Evolutionary conservation across 2,113 vertebrate species (phyloP).

Genomic region (Sus scrofa): DNA sequence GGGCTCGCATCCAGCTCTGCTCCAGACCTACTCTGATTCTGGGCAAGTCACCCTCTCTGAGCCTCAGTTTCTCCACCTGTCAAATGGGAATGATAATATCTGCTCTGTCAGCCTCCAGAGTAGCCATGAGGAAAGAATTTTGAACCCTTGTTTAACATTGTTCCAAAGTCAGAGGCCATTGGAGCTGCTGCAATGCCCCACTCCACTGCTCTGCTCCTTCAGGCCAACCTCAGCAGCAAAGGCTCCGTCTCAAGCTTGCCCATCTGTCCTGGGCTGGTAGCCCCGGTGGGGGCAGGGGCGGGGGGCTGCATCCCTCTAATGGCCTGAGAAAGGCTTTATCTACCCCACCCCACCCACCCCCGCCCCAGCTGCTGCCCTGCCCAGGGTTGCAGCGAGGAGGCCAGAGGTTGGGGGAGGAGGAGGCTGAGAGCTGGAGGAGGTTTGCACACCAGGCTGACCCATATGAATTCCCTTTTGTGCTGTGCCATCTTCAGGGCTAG

Average conservation of each 20-base stretch:
- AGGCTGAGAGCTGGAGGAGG: background rate
- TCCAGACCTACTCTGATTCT: background rate
- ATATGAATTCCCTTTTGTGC: background rate
- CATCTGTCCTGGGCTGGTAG: background rate
- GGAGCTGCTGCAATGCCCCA: rapidly evolving
- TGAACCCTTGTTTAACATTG: no score
- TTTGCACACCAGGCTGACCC: background rate
- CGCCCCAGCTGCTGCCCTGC: no score
- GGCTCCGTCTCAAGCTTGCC: background rate
- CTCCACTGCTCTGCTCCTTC: background rate
- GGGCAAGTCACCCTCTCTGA: background rate
- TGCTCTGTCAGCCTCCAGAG: background rate
- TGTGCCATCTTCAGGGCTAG: background rate
- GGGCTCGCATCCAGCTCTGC: background rate
- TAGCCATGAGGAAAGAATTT: background rate
- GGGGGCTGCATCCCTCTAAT: background rate
- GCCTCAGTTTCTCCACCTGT: background rate
- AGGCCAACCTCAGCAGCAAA: rapidly evolving
- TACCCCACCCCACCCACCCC: no score
- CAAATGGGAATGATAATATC: background rate
- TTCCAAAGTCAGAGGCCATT: background rate
- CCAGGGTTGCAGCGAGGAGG: background rate
- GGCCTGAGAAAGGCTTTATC: background rate
- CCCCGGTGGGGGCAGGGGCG: no score
- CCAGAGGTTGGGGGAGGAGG: background rate